Evolutionary conservation across 2,113 vertebrate species (phyloP), one percentile per base, ranked within the genome.

Genomic region (Microcebus murinus): DNA sequence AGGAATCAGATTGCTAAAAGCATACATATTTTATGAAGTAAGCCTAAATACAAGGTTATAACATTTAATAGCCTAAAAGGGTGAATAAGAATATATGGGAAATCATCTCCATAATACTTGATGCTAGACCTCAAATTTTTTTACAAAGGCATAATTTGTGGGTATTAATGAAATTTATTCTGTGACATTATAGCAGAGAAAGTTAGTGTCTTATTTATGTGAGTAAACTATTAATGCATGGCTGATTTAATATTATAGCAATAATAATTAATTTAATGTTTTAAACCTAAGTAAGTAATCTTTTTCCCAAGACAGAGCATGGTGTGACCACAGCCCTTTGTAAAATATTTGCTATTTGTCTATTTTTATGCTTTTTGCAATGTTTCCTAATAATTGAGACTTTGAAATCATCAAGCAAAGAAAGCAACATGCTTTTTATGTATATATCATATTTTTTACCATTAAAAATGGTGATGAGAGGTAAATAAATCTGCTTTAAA

Each of bases 21-120:
- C 96, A 98, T 98, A 55, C 96, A 98, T 98, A 98, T 98, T 98
- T 98, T 98, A 99, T 98, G 97, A 98, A 92, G 93, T 83, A 92
- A 95, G 63, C 80, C 94, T 95, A 92, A 98, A 96, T 95, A 92
- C 87, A 98, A 98, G 82, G 94, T 97, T 98, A 96, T 97, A 96
- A 94, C 96, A 73, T 94, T 97, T 98, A 97, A 98, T 95, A 98
- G 89, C 57, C 82, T 95, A 83, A 97, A 91, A 94, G 95, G 48
- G 8, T 52, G 77, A 84, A 84, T 50, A 45, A 39, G 55, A 77
- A 85, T 42, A 48, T 21, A 89, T 21, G 31, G 21, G 14, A 81
- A 91, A 36, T 59, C 4, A 80, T 82, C 27, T 90, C 39, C 25
- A 1, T 79, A 23, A 84, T 25, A 42, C 31, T 61, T 14, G 21